Evolutionary conservation across 2,888 invertebrate genomes (phyloP), one percentile per base, ranked within the genome.

Genomic region (Tachina lurida): DNA sequence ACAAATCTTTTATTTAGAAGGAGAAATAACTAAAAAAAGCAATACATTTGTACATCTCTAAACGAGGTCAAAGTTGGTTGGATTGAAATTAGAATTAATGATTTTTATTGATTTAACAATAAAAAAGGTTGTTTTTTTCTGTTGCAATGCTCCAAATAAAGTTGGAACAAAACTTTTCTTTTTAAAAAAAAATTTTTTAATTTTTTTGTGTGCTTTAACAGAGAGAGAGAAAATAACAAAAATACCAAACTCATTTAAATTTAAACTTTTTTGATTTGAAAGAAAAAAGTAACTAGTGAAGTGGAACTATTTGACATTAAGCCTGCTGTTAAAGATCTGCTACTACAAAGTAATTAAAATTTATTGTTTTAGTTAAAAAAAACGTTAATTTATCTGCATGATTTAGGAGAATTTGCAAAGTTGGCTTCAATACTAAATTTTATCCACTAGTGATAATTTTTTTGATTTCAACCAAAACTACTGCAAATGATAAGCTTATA

Each of bases 41-140:
- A 76, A 84, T 77, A 77, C 67, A 71, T 67, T 67, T 70, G 62
- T 70, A 54, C 19, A 54, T 75, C 68, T 67, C 45, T 12, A 80
- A 79, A 80, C 82, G 60, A 76, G 79, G 82, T 86, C 79, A 86
- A 73, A 73, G 65, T 83, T 76, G 15, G 9, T 39, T 58, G 60
- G 39, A 31, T 68, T 31, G 54, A 45, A 77, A 76, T 71, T 15
- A n/a, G 56, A 41, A 83, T 83, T 83, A 83, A 83, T 83, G 82
- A 71, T 49, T 76, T 76, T 83, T 83, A 83, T 83, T 70, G 82
- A 83, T 82, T 82, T 70, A 82, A 76, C 76, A 76, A 76, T 62
- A 75, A 76, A 76, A 62, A 71, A 22, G 41, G 52, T 74, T 62
- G 10, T 15, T 56, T 45, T 45, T 58, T 68, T 77, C 17, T 31